Conservation (phyloP, 2,888 invertebrate genomes). For the Acleris cristana region DNA sequence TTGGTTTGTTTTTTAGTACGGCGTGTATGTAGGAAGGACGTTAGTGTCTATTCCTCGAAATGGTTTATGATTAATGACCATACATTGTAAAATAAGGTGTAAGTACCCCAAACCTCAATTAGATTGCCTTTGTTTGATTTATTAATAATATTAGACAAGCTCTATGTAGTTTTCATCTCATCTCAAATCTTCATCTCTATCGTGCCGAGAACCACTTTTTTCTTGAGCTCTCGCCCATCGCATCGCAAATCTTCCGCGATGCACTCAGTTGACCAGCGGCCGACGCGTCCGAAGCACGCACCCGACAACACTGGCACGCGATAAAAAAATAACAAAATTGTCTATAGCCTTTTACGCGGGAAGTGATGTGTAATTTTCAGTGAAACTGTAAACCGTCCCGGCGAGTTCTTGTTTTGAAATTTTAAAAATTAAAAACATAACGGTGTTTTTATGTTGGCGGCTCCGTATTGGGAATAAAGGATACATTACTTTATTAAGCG, state of each 20-base stretch:
- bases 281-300: constrained; percentile 68
- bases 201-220: constrained; percentile 5
- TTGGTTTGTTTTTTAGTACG: no score
- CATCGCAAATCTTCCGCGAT: constrained; percentile 48
- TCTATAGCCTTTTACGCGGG: constrained; percentile 42
- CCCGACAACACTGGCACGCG: constrained; percentile 51
- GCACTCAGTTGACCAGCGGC: constrained; percentile 77
- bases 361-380: constrained; percentile 49
- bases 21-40: no score
- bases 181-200: no score
- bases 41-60: no score
- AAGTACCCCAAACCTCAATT: no score
- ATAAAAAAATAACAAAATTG: constrained; percentile 50
- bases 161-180: no score
- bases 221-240: constrained; percentile 39
- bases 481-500: constrained; percentile 43
- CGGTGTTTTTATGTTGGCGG: constrained; percentile 38
- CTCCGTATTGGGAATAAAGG: constrained; percentile 32
- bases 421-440: constrained; percentile 40
- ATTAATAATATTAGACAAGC: no score
- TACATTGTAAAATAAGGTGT: no score
- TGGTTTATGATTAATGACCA: no score
- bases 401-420: constrained; percentile 37
- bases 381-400: constrained; percentile 34
- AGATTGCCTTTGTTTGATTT: no score